phyloP scores from a whole-genome alignment of 2,113 vertebrate species.

The Cyprinus carpio region DNA sequence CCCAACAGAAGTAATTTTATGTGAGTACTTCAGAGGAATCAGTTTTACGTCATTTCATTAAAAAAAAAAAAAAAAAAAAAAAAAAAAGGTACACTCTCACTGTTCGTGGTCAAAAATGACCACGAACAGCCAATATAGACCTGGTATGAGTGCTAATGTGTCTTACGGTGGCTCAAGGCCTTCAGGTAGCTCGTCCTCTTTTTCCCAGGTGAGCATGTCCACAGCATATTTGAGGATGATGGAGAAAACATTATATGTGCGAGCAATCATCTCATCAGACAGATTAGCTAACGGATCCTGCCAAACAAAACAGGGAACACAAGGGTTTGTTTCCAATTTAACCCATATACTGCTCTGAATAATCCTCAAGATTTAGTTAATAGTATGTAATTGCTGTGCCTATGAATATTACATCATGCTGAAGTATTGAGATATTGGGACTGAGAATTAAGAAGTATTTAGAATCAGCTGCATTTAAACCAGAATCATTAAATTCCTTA shows the following conservation, averaged over 20 bases:
- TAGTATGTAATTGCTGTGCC: not conserved
- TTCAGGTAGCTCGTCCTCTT: conserved; percentile 84
- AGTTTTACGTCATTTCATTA: too few species aligned
- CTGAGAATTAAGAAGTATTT: not conserved
- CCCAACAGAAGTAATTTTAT: too few species aligned
- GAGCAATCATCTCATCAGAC: conserved; percentile 86
- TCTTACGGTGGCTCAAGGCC: conserved; percentile 88
- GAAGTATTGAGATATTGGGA: not conserved
- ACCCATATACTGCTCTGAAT: not conserved
- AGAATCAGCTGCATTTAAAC: not conserved
- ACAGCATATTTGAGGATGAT: conserved; percentile 93
- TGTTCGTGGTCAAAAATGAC: too few species aligned
- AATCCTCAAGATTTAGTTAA: not conserved
- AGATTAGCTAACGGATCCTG: conserved; percentile 90
- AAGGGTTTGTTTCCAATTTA: not conserved
- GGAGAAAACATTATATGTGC: conserved; percentile 87
- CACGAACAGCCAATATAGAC: not conserved
- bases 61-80: too few species aligned
- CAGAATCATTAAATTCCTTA: too few species aligned
- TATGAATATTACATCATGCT: not conserved
- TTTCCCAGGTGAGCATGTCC: conserved; percentile 94
- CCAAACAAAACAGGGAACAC: not conserved
- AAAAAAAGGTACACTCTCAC: too few species aligned
- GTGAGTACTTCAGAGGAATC: too few species aligned
- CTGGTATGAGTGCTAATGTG: not conserved